Evolutionary conservation across 1,140 invertebrate species (phyloP).

Genomic region (Meloidogyne exigua): DNA sequence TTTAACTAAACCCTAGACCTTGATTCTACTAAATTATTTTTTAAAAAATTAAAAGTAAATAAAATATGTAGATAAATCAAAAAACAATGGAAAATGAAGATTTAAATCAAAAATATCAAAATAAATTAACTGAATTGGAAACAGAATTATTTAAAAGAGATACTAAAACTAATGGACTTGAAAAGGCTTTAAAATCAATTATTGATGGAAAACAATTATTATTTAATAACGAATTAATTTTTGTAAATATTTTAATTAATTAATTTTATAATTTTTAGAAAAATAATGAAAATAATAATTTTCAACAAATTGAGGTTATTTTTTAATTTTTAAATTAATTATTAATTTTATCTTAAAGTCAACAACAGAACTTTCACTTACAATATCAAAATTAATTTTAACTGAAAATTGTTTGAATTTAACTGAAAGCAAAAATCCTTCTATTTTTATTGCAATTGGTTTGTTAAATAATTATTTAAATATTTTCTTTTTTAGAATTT

Average conservation of each 20-base stretch:
- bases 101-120: conserved; percentile 2
- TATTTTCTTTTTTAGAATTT: conserved; percentile 43
- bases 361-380: conserved; percentile 44
- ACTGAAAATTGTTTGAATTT: conserved; percentile 36
- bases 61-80: conserved; percentile 8
- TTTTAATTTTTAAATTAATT: background rate
- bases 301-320: conserved; percentile 17
- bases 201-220: background rate
- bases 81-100: background rate
- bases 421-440: conserved; percentile 29
- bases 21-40: no score
- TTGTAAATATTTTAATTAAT: background rate
- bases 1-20: no score
- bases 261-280: conserved; percentile 12
- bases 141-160: background rate
- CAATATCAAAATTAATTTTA: conserved; percentile 36
- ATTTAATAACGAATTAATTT: background rate
- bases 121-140: background rate
- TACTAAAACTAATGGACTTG: background rate
- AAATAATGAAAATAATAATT: conserved; percentile 3
- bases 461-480: background rate
- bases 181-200: background rate
- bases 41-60: no score
- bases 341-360: conserved; percentile 16
- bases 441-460: conserved; percentile 49